Conservation (phyloP, 2,888 invertebrate species). For the Amorpha juglandis region DNA sequence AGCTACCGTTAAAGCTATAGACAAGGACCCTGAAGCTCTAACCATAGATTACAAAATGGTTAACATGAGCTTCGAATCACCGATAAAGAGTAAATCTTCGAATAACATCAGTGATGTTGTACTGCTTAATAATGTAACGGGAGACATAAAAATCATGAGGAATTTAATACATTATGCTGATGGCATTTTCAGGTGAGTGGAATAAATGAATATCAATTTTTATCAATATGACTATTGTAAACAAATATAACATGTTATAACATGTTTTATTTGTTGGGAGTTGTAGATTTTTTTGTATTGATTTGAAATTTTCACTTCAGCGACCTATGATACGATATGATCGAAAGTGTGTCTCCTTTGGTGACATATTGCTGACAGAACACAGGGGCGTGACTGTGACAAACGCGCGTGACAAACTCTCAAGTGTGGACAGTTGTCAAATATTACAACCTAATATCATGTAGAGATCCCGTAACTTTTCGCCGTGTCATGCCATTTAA, state of each 20-base stretch:
- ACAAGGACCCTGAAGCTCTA: constrained; percentile 87
- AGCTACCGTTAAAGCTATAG: constrained; percentile 87
- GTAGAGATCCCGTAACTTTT: too few species aligned
- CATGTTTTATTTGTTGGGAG: too few species aligned
- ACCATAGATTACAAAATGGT: constrained; percentile 86
- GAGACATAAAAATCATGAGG: constrained; percentile 88
- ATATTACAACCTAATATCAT: too few species aligned
- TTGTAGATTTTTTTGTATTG: neutral
- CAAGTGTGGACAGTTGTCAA: too few species aligned
- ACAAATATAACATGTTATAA: too few species aligned
- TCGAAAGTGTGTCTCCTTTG: too few species aligned
- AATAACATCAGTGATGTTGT: constrained; percentile 83
- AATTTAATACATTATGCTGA: constrained; percentile 87
- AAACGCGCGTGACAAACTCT: too few species aligned
- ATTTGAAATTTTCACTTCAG: neutral
- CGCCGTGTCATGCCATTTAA: too few species aligned
- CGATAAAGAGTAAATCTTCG: constrained; percentile 71
- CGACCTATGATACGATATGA: too few species aligned
- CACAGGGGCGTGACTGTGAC: too few species aligned
- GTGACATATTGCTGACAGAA: too few species aligned
- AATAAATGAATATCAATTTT: neutral
- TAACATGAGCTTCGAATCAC: constrained; percentile 84
- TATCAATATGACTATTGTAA: too few species aligned
- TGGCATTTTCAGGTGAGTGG: constrained; percentile 85
- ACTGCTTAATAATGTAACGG: constrained; percentile 87